Conservation (phyloP, 2,888 invertebrate genomes). For the Acholoe squamosa region DNA sequence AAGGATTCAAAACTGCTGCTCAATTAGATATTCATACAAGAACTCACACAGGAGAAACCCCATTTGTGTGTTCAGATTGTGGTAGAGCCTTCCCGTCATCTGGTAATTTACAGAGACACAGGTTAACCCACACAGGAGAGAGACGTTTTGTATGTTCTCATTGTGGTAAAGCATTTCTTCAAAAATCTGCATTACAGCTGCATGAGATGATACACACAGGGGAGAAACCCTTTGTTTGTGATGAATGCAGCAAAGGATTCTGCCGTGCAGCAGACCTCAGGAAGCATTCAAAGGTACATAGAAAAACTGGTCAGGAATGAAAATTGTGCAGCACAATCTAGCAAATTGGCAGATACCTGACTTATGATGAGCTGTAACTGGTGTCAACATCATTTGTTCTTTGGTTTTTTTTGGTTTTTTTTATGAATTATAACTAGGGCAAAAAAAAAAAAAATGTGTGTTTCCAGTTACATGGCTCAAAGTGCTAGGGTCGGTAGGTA, state of each 20-base stretch:
- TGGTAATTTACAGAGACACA: not conserved
- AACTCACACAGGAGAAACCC: not conserved
- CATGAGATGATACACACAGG: not conserved
- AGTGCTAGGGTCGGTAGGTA: too few relatives aligned
- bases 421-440: too few relatives aligned
- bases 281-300: not conserved
- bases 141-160: not conserved
- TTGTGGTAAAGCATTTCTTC: not conserved
- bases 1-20: not conserved
- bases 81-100: not conserved
- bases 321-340: too few relatives aligned
- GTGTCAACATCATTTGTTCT: too few relatives aligned
- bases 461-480: too few relatives aligned
- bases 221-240: not conserved
- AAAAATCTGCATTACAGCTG: not conserved
- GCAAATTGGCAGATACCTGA: too few relatives aligned
- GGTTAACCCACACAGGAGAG: not conserved
- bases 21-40: not conserved
- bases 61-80: not conserved
- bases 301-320: not conserved
- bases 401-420: too few relatives aligned
- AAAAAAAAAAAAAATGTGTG: too few relatives aligned
- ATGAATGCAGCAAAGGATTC: not conserved
- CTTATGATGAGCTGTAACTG: too few relatives aligned
- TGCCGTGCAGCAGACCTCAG: not conserved